Evolutionary conservation across 2,113 vertebrate species (phyloP).

Genomic region (Phaetusa simplex): DNA sequence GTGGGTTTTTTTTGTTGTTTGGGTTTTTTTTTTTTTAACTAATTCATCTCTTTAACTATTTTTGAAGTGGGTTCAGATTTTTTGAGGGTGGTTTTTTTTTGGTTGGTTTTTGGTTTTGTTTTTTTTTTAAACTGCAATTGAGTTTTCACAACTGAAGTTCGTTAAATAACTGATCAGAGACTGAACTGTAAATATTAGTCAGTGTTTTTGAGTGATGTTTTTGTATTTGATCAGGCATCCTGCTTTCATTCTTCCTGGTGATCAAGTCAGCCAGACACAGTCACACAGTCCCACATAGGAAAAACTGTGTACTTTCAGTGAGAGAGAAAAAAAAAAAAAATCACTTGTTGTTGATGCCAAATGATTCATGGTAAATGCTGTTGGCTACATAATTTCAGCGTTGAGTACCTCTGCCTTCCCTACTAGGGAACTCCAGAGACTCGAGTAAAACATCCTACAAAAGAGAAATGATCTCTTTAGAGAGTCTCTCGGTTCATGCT

Average conservation of each 20-base stretch:
- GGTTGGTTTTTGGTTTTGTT: no score
- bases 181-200: background rate
- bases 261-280: background rate
- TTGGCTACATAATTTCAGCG: background rate
- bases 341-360: background rate
- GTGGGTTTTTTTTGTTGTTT: background rate
- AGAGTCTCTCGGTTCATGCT: background rate
- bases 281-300: background rate
- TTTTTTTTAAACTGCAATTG: background rate
- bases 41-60: background rate
- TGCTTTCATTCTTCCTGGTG: background rate
- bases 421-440: background rate
- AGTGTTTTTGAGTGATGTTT: background rate
- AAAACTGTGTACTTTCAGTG: background rate
- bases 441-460: background rate
- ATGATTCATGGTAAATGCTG: background rate
- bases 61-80: background rate
- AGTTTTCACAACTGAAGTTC: background rate
- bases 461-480: background rate
- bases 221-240: background rate
- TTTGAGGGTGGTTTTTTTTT: background rate
- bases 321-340: background rate
- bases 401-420: background rate
- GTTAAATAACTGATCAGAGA: background rate
- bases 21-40: background rate